Evolutionary conservation across 2,113 vertebrate species (phyloP), one percentile per base, ranked within the genome.

Genomic region (Tichodroma muraria): DNA sequence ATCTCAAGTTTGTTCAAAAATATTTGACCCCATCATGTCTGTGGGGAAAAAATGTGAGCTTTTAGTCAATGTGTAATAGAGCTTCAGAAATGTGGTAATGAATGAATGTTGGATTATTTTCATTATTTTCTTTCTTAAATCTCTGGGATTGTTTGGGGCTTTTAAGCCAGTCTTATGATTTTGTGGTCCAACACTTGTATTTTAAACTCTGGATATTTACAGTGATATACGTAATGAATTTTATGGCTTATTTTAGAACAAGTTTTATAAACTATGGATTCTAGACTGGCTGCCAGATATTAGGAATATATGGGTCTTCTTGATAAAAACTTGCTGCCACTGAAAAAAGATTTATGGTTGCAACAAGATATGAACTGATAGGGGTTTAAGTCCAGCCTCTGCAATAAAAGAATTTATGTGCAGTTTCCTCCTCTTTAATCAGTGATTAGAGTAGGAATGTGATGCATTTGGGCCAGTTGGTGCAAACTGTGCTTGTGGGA

Each of bases 361-460:
- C 73, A 85, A 68, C 44, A 65, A 89, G 71, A 57, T 70, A 91
- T 19, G 68, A 93, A 82, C 64, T 63, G 90, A 89, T 94, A 88
- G 25, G 40, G 18, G 10, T 86, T 93, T 88, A 80, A 84, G 53
- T 88, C 71, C 72, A 88, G 38, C 40, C 65, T 30, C 11, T 84
- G 80, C 40, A 95, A 53, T 84, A 88, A 52, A 45, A 93, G 56
- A 94, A 94, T 95, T 95, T 94, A 94, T 94, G 82, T 75, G 85
- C 82, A 68, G 82, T 95, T 96, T 95, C 90, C 83, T 93, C 65
- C 76, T 91, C 66, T 88, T 94, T 90, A 88, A 81, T 86, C 83
- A 80, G 90, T 78, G 85, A 80, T 95, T 94, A 93, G 40, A 79
- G 65, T 35, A 90, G 90, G 91, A 95, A 95, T 95, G 88, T 68